Percentiles rank a stretch among this genome's conserved stretches.
These are phyloP conservation scores for Vulpes vulpes DNA, from an alignment of 2,113 vertebrate genomes.

Conservation along the genomic window DNA sequence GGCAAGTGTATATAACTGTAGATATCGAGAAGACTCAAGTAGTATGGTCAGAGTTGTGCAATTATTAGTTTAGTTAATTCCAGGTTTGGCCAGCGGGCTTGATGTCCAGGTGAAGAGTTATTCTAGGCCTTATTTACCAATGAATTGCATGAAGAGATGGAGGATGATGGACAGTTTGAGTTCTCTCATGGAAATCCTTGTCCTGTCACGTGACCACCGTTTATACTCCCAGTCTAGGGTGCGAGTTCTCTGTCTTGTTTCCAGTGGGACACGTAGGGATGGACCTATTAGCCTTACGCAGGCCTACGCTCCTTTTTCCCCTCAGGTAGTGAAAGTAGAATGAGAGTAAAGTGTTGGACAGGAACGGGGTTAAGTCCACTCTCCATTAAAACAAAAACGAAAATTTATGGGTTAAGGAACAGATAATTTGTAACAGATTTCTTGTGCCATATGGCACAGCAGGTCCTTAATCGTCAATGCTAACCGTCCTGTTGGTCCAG, in stretches of 20 bases:
- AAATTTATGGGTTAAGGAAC: not conserved
- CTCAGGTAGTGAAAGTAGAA: not conserved
- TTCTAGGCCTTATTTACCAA: rapidly evolving
- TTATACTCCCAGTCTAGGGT: rapidly evolving
- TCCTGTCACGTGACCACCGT: rapidly evolving
- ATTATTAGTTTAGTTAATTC: no score
- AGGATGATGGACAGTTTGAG: not conserved
- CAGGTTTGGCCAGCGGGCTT: not conserved
- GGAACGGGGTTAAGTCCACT: not conserved
- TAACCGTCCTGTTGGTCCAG: not conserved
- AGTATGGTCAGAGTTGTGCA: rapidly evolving
- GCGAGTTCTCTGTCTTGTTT: not conserved
- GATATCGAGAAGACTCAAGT: rapidly evolving
- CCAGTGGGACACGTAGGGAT: rapidly evolving
- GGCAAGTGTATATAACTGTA: rapidly evolving
- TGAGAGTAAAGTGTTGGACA: rapidly evolving
- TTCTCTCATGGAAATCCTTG: not conserved
- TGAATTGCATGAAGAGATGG: not conserved
- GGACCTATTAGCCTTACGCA: rapidly evolving
- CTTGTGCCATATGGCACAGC: rapidly evolving
- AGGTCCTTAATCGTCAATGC: rapidly evolving
- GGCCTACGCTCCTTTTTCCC: rapidly evolving
- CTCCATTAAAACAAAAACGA: not conserved
- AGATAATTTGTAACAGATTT: rapidly evolving
- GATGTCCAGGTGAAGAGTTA: no score